phyloP scores from a whole-genome alignment of 2,888 invertebrate genomes.

The Morinoia aosen region DNA sequence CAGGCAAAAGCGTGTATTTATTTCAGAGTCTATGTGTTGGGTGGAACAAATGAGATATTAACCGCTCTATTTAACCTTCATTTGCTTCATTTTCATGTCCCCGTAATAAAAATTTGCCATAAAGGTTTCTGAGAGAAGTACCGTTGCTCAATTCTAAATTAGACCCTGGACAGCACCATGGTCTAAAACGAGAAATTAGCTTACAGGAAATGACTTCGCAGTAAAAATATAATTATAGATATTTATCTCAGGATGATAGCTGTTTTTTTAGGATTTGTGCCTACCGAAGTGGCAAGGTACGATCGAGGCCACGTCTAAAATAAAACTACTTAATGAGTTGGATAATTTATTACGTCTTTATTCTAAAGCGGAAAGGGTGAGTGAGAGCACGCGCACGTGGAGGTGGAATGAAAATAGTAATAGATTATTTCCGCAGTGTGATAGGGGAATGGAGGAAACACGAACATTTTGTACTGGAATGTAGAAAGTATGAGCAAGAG shows the following conservation, averaged over 20 bases:
- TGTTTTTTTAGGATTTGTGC: not conserved
- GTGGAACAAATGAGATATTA: not conserved
- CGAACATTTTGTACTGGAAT: too few species aligned
- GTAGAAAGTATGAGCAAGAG: too few species aligned
- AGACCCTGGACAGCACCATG: not conserved
- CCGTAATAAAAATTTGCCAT: not conserved
- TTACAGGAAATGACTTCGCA: not conserved
- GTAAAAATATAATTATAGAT: not conserved
- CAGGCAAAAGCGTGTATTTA: not conserved
- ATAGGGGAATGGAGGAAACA: too few species aligned
- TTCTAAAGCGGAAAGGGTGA: too few species aligned
- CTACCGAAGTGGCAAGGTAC: not conserved
- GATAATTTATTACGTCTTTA: too few species aligned
- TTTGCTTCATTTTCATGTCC: not conserved
- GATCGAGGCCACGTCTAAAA: too few species aligned
- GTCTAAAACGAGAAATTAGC: not conserved
- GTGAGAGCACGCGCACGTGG: too few species aligned
- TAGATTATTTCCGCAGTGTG: too few species aligned
- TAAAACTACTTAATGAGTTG: too few species aligned
- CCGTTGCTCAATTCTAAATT: not conserved
- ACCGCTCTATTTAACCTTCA: not conserved
- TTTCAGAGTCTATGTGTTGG: not conserved
- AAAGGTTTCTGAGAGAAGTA: not conserved
- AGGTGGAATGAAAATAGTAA: too few species aligned
- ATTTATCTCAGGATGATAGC: not conserved